Conservation (phyloP, 2,797 vertebrate species). For the Ctenosaura bakeri region DNA sequence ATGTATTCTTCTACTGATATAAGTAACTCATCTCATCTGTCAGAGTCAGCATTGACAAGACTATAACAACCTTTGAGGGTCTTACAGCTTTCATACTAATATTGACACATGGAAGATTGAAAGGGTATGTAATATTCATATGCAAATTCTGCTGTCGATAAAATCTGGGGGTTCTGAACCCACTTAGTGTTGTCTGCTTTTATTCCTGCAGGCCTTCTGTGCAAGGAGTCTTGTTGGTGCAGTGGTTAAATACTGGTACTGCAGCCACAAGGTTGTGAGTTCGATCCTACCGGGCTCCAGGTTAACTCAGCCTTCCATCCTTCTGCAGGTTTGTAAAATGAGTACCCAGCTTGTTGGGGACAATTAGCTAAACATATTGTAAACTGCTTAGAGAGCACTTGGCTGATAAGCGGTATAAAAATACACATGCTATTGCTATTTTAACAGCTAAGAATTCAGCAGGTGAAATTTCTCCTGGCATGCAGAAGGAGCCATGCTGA, state of each 20-base stretch:
- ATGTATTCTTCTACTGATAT: conserved; percentile 26
- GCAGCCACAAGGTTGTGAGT: too few species aligned
- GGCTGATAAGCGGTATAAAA: too few species aligned
- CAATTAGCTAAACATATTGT: too few species aligned
- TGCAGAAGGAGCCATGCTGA: not conserved
- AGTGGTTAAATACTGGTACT: too few species aligned
- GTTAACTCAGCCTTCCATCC: too few species aligned
- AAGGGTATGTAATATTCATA: not conserved
- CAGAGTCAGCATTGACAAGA: conserved; percentile 15
- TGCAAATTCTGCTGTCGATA: too few species aligned
- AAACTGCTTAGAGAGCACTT: too few species aligned
- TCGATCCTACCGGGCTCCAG: too few species aligned
- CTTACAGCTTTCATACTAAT: not conserved
- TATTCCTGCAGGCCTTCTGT: not conserved
- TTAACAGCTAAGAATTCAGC: not conserved
- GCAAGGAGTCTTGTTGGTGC: too few species aligned
- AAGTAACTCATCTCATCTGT: conserved; percentile 16
- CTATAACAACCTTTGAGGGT: conserved; percentile 19
- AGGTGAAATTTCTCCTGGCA: not conserved
- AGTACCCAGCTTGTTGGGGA: too few species aligned
- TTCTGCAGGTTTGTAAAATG: too few species aligned
- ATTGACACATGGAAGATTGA: not conserved
- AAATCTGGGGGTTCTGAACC: not conserved
- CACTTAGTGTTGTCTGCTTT: not conserved
- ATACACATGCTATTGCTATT: too few species aligned